A percentile compares a stretch with the other conserved stretches of the same genome.
These are phyloP conservation scores for Lamprologus ornatipinnis DNA, from an alignment of 2,113 vertebrate genomes.

Conservation along the genomic window DNA sequence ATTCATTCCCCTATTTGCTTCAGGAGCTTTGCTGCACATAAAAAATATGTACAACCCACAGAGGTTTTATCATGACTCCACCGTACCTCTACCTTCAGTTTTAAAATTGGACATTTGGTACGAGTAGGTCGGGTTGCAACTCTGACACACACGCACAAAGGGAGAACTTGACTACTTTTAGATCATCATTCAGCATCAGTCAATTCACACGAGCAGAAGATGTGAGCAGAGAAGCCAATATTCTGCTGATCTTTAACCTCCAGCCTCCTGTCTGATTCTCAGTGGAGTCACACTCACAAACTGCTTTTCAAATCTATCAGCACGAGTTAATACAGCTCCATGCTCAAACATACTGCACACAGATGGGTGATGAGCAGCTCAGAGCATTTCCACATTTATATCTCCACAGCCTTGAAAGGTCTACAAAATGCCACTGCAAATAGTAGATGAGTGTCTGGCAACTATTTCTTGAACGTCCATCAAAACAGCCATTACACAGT, in stretches of 20 bases:
- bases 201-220: neutral
- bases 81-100: neutral
- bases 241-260: conserved; percentile 25
- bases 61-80: neutral
- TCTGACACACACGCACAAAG: neutral
- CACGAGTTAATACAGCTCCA: conserved; percentile 18
- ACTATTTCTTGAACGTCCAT: conserved; percentile 11
- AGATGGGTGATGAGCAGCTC: conserved; percentile 1
- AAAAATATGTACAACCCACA: neutral
- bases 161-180: conserved; percentile 3
- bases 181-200: conserved; percentile 19
- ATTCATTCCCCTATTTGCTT: neutral
- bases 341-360: conserved; percentile 12
- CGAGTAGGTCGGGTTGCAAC: neutral
- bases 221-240: neutral
- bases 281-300: conserved; percentile 1
- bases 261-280: conserved; percentile 20
- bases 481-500: conserved; percentile 1
- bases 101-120: neutral
- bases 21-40: neutral
- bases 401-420: neutral
- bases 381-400: conserved; percentile 2
- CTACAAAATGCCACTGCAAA: conserved; percentile 14
- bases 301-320: conserved; percentile 42
- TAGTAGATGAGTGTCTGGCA: neutral